Evolutionary conservation across 2,113 vertebrate genomes (phyloP).

Genomic region (Lepus americanus): DNA sequence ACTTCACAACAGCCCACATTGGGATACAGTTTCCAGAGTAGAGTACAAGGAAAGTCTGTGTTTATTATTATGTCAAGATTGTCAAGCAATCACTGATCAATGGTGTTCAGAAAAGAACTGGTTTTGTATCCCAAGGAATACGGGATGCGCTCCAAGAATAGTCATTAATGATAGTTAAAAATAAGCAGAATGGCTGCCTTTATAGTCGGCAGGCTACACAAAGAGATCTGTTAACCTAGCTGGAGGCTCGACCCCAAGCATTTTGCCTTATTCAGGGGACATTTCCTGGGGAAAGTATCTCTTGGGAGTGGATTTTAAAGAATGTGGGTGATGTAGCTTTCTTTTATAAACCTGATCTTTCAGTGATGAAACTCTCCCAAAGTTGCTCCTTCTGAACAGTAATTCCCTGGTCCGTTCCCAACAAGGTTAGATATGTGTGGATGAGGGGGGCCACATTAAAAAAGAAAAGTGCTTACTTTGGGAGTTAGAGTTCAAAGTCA

Average conservation of each 20-base stretch:
- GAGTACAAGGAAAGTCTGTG: background rate
- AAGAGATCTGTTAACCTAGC: background rate
- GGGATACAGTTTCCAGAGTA: background rate
- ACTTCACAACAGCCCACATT: background rate
- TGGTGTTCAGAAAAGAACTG: background rate
- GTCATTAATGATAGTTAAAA: background rate
- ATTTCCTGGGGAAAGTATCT: slow-evolving; percentile 42
- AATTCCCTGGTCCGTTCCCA: slow-evolving; percentile 1
- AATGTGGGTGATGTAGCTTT: slow-evolving; percentile 30
- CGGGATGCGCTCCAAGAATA: background rate
- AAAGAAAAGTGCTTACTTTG: background rate
- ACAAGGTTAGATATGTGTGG: background rate
- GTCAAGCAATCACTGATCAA: background rate
- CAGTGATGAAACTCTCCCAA: background rate
- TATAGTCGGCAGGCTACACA: background rate
- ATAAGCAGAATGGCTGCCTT: background rate
- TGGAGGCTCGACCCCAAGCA: background rate
- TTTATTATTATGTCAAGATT: background rate
- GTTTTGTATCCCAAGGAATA: background rate
- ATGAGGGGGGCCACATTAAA: background rate
- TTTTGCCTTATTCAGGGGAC: background rate
- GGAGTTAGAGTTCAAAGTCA: slow-evolving; percentile 32
- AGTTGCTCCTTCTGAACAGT: background rate
- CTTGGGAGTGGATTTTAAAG: background rate
- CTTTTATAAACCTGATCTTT: slow-evolving; percentile 12